Percentiles rank a stretch among this genome's conserved stretches.
Conservation (phyloP, 2,888 invertebrate genomes). For the Cyrtodaria siliqua region DNA sequence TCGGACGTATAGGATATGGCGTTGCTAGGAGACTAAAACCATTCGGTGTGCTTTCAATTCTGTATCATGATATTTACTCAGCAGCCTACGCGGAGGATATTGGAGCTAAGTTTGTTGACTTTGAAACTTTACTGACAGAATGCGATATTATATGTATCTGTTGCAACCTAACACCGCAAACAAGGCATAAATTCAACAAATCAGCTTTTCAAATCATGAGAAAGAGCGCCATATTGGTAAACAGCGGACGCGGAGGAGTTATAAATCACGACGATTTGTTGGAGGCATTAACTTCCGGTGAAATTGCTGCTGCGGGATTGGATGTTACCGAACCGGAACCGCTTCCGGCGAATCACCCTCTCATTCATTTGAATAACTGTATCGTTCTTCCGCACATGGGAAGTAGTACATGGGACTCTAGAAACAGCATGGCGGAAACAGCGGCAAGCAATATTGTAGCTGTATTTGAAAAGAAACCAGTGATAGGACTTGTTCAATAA, state of each 20-base stretch:
- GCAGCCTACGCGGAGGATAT: constrained; percentile 86
- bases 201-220: constrained; percentile 95
- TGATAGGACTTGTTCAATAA: constrained; percentile 56
- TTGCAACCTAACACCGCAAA: constrained; percentile 92
- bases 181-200: constrained; percentile 92
- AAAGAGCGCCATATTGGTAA: constrained; percentile 93
- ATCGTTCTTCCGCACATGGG: constrained; percentile 95
- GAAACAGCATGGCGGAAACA: constrained; percentile 92
- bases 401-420: constrained; percentile 92
- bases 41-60: constrained; percentile 72
- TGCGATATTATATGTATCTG: constrained; percentile 95
- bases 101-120: constrained; percentile 90
- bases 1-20: constrained; percentile 84
- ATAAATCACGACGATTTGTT: constrained; percentile 92
- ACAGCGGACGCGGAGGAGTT: constrained; percentile 90
- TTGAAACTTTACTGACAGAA: constrained; percentile 90
- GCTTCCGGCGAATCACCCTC: constrained; percentile 91
- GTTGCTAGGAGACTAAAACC: constrained; percentile 77
- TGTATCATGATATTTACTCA: constrained; percentile 73
- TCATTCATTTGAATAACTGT: constrained; percentile 93
- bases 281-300: constrained; percentile 90
- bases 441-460: constrained; percentile 93
- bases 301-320: constrained; percentile 93
- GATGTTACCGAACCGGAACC: constrained; percentile 98
- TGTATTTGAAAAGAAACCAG: constrained; percentile 90